Base-by-base conservation (phyloP, 2,888 invertebrate species). In the Charanyca ferruginea region DNA sequence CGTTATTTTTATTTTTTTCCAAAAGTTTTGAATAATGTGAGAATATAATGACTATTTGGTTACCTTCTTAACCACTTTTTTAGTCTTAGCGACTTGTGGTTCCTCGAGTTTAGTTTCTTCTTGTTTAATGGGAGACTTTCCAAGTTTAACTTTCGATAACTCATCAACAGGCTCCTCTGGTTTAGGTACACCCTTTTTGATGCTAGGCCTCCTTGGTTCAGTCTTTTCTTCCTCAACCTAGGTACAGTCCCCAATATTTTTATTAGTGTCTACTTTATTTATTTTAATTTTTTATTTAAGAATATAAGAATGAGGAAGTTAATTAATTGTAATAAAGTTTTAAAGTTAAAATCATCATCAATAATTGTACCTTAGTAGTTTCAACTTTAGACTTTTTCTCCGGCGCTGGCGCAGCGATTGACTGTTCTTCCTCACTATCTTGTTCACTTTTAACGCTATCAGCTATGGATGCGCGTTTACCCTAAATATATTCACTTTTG, bases 91-190 rank as follows among this genome's bases (percentile, higher is more conserved):
- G 44, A 87, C 89, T 77, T 95, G 93, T 48, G 94, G 88, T 85
- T 94, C 91, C 69, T 93, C 93, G 66, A 89, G 83, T 74, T 85
- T 87, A 79, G 92, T 88, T 81, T 94, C 94, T 5, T 85, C 88
- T 18, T 89, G 91, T 86, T 95, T 95, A 18, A 83, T 85, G 23
- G 93, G 91, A 68, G 89, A 54, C 71, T 95, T 95, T 60, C 91
- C 89, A 71, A 95, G 83, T 85, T 95, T 95, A 57, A 94, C 86
- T 65, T 93, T 91, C 61, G 94, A 90, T 73, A 94, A 69, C 79
- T 95, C 95, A 78, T 95, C 94, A 73, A 94, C 91, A 3, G 94
- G 90, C 77, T 95, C 95, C 66, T 94, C 95, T 45, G 89, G 90
- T 77, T 91, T 93, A 45, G 89, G 93, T 75, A 93, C 64, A 70